Evolutionary conservation across 2,888 invertebrate species (phyloP), one percentile per base, ranked within the genome.

Genomic region (Caenorhabditis sinica): DNA sequence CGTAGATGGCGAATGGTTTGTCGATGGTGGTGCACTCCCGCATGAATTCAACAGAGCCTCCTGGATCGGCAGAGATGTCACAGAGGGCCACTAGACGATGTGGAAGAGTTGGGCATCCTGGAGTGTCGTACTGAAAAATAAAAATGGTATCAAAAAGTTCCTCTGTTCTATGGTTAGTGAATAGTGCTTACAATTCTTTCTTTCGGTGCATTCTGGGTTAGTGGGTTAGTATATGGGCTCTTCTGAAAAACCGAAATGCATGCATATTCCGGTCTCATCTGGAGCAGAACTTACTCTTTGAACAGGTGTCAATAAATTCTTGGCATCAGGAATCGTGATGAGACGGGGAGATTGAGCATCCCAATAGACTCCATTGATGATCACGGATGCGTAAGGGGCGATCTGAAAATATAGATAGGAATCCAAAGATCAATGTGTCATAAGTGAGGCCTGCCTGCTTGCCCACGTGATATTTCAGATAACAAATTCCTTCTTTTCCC

Each of bases 21-120:
- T 99, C 99, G 82, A 99, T 99, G 0, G 98, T 99, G 0, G 99
- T 99, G 93, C 98, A 99, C 93, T 98, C 98, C 92, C 97, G 97
- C 98, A 99, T 98, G 93, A 99, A 99, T 93, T 99, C 98, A 79
- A 98, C 97, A 51, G 97, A 97, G 75, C 97, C 97, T 91, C 98
- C 98, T 0, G 99, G 99, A 94, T 99, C 99, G 0, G 99, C 99
- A 0, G 97, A 97, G 92, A 99, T 98, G 93, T 99, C 99, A 93
- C 98, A 98, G 91, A 99, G 97, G 4, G 95, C 94, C 86, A 99
- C 94, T 95, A 98, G 87, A 20, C 90, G 90, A 72, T 91, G 91
- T 11, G 91, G 91, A 49, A 91, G 87, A 15, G 87, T 89, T 23
- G 91, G 91, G 65, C 90, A 90, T 33, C 90, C 90, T 20, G 89